A percentile compares a stretch with the other conserved stretches of the same genome.
phyloP scores from a whole-genome alignment of 2,797 vertebrate genomes.

The Gorsachius magnificus region DNA sequence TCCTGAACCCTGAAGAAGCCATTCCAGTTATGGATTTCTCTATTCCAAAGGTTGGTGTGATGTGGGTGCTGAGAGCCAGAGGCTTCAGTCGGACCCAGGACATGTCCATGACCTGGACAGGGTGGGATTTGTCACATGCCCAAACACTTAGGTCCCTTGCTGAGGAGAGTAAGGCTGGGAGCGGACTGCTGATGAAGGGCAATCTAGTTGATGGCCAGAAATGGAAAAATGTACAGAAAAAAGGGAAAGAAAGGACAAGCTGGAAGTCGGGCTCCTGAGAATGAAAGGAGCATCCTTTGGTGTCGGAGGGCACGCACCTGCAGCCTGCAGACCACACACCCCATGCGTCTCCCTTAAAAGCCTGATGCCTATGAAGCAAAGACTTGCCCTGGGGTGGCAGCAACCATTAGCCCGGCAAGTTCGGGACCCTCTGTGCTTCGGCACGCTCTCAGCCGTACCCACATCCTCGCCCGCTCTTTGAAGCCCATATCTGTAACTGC shows the following conservation, averaged over 20 bases:
- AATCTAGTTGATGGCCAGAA: fast-evolving
- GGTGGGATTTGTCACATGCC: not conserved
- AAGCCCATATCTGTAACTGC: fast-evolving
- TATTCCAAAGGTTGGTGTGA: not conserved
- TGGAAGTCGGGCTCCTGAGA: not conserved
- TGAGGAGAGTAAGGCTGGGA: not conserved
- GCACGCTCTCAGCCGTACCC: fast-evolving
- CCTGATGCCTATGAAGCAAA: fast-evolving
- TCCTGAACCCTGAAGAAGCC: not conserved
- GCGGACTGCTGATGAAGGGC: not conserved
- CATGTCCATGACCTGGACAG: not conserved
- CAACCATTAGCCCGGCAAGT: not conserved
- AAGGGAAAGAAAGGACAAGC: not conserved
- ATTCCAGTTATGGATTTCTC: not conserved
- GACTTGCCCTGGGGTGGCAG: not conserved
- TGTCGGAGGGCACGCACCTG: not conserved
- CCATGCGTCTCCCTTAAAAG: not conserved
- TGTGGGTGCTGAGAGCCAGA: not conserved
- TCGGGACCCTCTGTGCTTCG: fast-evolving
- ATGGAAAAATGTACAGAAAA: not conserved
- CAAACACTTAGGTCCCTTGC: fast-evolving
- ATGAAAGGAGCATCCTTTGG: not conserved
- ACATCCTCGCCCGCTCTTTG: fast-evolving
- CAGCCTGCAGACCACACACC: not conserved
- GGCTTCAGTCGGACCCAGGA: too few species aligned